Percentiles rank a stretch among this genome's conserved stretches.
Conservation (phyloP, 1,140 invertebrate species). For the Aleiodes sp. region DNA sequence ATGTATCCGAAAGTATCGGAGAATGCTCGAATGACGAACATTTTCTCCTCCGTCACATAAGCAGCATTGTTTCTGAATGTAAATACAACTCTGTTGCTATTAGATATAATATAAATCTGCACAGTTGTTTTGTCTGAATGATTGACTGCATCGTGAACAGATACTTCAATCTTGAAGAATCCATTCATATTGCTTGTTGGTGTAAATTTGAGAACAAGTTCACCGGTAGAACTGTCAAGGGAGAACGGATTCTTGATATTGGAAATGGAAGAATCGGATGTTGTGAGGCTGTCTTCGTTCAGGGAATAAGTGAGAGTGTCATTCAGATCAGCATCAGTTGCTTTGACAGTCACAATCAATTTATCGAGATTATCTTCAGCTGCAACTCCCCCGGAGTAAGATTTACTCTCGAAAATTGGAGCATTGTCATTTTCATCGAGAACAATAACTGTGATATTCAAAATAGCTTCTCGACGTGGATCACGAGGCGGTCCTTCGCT, state of each 20-base stretch:
- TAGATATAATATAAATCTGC: constrained; percentile 66
- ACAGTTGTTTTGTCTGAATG: constrained; percentile 57
- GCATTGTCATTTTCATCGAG: constrained; percentile 66
- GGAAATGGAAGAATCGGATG: constrained; percentile 45
- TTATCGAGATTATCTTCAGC: constrained; percentile 57
- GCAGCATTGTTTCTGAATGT: constrained; percentile 64
- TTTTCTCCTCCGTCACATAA: constrained; percentile 53
- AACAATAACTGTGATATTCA: constrained; percentile 63
- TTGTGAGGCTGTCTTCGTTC: constrained; percentile 52
- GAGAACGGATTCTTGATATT: constrained; percentile 55
- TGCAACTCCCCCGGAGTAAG: constrained; percentile 65
- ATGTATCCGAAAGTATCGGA: constrained; percentile 58
- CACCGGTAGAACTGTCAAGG: constrained; percentile 55
- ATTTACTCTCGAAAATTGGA: constrained; percentile 59
- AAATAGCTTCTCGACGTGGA: constrained; percentile 44
- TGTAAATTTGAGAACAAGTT: constrained; percentile 62
- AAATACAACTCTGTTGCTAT: constrained; percentile 66
- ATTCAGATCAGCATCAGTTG: constrained; percentile 63
- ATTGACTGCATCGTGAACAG: constrained; percentile 63
- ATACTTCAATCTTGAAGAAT: constrained; percentile 67
- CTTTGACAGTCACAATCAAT: constrained; percentile 60
- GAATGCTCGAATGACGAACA: constrained; percentile 63
- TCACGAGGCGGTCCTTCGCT: constrained; percentile 34
- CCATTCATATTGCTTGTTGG: constrained; percentile 66
- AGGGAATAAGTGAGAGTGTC: constrained; percentile 61